These are phyloP conservation scores for Acanthurus leucopareius DNA, from an alignment of 2,797 vertebrate genomes.

Conservation along the genomic window DNA sequence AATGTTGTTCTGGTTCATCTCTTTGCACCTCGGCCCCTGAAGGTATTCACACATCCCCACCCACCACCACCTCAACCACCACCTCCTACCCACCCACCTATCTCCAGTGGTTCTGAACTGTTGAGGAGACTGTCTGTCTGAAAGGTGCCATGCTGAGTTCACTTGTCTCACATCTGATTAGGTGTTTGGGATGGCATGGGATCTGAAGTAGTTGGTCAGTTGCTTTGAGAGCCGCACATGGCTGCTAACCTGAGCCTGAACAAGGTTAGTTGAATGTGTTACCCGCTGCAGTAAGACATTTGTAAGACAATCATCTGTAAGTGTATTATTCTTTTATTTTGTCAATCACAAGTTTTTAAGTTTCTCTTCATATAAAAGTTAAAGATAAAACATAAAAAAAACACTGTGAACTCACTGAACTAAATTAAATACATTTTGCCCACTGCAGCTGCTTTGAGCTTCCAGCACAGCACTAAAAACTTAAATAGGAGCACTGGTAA, in stretches of 20 bases:
- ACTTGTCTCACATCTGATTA: constrained; percentile 41
- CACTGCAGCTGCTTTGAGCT: background rate
- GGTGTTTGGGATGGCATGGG: background rate
- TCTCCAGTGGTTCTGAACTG: constrained; percentile 41
- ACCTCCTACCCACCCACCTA: constrained; percentile 23
- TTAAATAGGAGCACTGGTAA: background rate
- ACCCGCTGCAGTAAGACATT: background rate
- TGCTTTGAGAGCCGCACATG: background rate
- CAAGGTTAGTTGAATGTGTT: background rate
- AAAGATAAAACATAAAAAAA: background rate
- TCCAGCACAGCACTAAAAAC: background rate
- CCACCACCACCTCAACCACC: background rate
- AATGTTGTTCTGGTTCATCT: constrained; percentile 25
- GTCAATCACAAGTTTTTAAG: background rate
- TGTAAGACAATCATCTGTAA: background rate
- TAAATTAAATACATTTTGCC: background rate
- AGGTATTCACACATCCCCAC: constrained; percentile 39
- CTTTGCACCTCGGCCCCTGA: constrained; percentile 18
- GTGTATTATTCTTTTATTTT: background rate
- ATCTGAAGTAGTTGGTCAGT: constrained; percentile 21
- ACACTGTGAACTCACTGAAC: too few relatives aligned
- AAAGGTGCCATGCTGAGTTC: constrained; percentile 35
- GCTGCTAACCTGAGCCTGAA: background rate
- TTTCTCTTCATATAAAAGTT: background rate
- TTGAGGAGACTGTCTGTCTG: constrained; percentile 39